A percentile compares a stretch with the other conserved stretches of the same genome.
Evolutionary conservation across 2,113 vertebrate genomes (phyloP).

Genomic region (Lichenostomus cassidix): DNA sequence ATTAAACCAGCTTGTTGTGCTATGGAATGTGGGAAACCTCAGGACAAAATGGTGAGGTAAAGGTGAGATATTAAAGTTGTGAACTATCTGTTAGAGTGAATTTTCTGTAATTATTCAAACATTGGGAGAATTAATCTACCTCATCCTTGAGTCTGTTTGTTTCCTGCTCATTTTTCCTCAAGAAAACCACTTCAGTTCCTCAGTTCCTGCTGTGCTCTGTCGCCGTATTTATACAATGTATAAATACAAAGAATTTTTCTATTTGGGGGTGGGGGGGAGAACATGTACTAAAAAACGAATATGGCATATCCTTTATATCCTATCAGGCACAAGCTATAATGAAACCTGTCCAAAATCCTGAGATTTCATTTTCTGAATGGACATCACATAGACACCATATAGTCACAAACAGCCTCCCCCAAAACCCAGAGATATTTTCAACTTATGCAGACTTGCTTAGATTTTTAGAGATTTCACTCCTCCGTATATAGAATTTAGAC

Average conservation of each 20-base stretch:
- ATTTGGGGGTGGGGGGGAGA: fast-evolving
- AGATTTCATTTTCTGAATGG: neutral
- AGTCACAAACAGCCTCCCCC: fast-evolving
- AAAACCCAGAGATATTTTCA: neutral
- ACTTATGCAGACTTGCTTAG: neutral
- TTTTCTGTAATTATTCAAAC: neutral
- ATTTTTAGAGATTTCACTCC: neutral
- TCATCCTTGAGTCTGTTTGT: neutral
- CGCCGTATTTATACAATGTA: neutral
- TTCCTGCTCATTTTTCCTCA: neutral
- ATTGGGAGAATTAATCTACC: neutral
- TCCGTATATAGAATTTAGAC: neutral
- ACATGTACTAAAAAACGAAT: neutral
- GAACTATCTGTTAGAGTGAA: neutral
- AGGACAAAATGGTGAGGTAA: neutral
- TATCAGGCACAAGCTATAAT: neutral
- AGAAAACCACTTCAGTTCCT: neutral
- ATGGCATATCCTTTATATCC: fast-evolving
- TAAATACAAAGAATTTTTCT: neutral
- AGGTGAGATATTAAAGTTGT: neutral
- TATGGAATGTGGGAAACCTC: neutral
- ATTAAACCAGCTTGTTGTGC: neutral
- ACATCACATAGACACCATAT: neutral
- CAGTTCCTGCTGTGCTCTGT: neutral
- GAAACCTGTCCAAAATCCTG: neutral